These are phyloP conservation scores for Phylloscopus whistleri DNA, from an alignment of 2,113 vertebrate genomes.

Conservation along the genomic window DNA sequence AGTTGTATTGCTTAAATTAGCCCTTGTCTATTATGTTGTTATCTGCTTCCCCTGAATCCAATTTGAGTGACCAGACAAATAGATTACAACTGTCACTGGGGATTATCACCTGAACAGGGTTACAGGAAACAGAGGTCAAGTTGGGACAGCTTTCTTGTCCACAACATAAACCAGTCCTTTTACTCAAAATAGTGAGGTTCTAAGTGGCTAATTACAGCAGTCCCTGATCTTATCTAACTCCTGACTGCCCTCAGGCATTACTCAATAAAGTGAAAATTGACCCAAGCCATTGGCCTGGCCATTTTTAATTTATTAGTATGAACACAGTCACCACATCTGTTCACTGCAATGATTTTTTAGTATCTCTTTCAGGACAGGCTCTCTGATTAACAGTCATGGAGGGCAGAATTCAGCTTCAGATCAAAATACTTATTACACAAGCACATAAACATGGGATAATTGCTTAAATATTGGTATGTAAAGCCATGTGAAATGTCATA, in stretches of 20 bases:
- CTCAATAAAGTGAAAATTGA: background rate
- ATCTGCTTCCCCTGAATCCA: background rate
- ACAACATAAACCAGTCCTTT: background rate
- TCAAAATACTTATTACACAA: background rate
- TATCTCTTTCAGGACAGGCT: background rate
- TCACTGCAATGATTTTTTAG: constrained; percentile 4
- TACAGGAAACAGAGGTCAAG: background rate
- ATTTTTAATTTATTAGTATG: constrained; percentile 7
- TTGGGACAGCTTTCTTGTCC: background rate
- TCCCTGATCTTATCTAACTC: background rate
- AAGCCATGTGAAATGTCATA: background rate
- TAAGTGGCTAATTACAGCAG: background rate
- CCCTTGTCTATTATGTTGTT: background rate
- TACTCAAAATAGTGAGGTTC: background rate
- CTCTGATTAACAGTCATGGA: background rate
- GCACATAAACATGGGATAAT: background rate
- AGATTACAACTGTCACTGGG: background rate
- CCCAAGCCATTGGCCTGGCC: background rate
- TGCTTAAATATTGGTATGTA: background rate
- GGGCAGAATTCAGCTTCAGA: background rate
- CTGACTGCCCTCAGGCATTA: background rate
- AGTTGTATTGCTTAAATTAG: background rate
- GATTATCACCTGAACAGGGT: background rate
- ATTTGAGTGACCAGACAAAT: background rate
- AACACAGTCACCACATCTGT: background rate